Evolutionary conservation across 2,113 vertebrate species (phyloP).

Genomic region (Corythoichthys haematopterus): DNA sequence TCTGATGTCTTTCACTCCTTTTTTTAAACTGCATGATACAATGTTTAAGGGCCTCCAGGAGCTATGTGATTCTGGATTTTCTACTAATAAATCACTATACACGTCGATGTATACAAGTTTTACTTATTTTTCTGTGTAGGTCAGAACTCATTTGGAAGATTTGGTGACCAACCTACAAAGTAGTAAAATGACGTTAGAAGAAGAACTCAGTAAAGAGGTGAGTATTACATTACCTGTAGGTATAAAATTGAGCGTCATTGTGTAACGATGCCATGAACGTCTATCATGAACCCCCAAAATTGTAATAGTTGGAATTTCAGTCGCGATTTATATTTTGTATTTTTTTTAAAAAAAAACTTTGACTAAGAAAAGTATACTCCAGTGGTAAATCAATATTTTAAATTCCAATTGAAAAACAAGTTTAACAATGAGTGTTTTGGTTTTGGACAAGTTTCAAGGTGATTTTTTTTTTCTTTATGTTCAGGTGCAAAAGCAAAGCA

Average conservation of each 20-base stretch:
- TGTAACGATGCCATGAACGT: too few species aligned
- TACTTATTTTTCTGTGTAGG: slow-evolving; percentile 55
- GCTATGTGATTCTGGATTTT: too few species aligned
- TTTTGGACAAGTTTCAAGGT: not conserved
- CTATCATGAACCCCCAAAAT: too few species aligned
- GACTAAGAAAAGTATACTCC: too few species aligned
- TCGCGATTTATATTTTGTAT: too few species aligned
- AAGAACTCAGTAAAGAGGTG: slow-evolving; percentile 81
- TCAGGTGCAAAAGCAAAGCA: slow-evolving; percentile 78
- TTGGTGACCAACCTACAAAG: slow-evolving; percentile 77
- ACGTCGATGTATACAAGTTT: not conserved
- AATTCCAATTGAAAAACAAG: not conserved
- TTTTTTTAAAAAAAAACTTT: too few species aligned
- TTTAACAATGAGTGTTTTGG: not conserved
- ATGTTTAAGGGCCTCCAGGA: not conserved
- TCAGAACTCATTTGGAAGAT: slow-evolving; percentile 77
- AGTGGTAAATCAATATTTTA: not conserved
- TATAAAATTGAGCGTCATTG: not conserved
- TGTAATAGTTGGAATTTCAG: too few species aligned
- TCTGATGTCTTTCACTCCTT: not conserved
- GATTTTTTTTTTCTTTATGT: not conserved
- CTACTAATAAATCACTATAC: too few species aligned
- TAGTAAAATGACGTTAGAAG: slow-evolving; percentile 78
- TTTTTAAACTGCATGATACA: not conserved
- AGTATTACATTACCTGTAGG: not conserved